Percentiles rank a stretch among this genome's conserved stretches.
These are phyloP conservation scores for Cheilosia vulpina DNA, from an alignment of 2,888 invertebrate species.

Conservation along the genomic window DNA sequence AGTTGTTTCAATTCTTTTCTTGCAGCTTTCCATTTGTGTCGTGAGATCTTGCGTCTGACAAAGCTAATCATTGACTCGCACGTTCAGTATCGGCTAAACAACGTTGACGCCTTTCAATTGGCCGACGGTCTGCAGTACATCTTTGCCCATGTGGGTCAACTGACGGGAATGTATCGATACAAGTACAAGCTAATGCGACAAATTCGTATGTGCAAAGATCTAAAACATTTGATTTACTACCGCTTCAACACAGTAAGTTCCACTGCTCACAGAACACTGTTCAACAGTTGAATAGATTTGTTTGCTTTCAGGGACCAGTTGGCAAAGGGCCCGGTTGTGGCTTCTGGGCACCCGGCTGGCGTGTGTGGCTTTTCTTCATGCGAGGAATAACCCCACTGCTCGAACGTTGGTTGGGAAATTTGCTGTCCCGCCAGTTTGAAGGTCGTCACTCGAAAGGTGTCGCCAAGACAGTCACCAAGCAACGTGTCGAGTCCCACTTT, in stretches of 20 bases:
- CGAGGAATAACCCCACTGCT: slow-evolving; percentile 98
- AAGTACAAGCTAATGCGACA: slow-evolving; percentile 99
- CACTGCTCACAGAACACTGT: neutral
- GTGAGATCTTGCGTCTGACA: slow-evolving; percentile 98
- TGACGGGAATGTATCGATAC: slow-evolving; percentile 99
- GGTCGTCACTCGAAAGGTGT: slow-evolving; percentile 99
- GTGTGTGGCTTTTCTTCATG: slow-evolving; percentile 99
- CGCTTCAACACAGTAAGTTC: slow-evolving; percentile 96
- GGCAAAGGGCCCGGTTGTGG: slow-evolving; percentile 99
- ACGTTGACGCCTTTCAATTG: slow-evolving; percentile 99
- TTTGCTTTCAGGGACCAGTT: slow-evolving; percentile 90
- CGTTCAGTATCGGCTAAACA: slow-evolving; percentile 99
- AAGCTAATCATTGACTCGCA: slow-evolving; percentile 99
- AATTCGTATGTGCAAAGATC: slow-evolving; percentile 99
- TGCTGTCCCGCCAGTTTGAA: slow-evolving; percentile 99
- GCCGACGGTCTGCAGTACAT: slow-evolving; percentile 99
- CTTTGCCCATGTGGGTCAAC: slow-evolving; percentile 99
- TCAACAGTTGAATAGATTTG: slow-evolving; percentile 34
- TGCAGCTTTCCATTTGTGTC: slow-evolving; percentile 98
- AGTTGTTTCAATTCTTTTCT: slow-evolving; percentile 68
- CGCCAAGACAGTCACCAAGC: slow-evolving; percentile 99
- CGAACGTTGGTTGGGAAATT: slow-evolving; percentile 99
- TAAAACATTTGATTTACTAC: slow-evolving; percentile 99
- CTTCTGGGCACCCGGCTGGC: slow-evolving; percentile 99
- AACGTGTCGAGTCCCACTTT: slow-evolving; percentile 99